Evolutionary conservation across 2,888 invertebrate species (phyloP).

Genomic region (Euzetes globulus): DNA sequence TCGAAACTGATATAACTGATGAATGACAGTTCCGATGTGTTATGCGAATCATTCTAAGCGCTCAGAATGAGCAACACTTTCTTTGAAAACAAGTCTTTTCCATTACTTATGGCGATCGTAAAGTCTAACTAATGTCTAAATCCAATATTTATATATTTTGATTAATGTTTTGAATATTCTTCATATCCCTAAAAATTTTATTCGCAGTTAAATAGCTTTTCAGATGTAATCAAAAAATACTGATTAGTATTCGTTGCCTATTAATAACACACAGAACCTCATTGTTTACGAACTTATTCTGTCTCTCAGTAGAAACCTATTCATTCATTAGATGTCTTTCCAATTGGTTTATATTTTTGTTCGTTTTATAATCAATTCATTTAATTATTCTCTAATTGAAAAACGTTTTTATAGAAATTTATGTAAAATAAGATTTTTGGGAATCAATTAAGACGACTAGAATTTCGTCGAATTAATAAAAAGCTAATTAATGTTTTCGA

Average conservation of each 20-base stretch:
- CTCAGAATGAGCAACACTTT: background rate
- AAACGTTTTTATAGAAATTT: too few relatives aligned
- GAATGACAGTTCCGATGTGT: background rate
- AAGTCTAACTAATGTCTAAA: background rate
- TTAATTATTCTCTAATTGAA: too few relatives aligned
- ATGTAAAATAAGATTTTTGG: background rate
- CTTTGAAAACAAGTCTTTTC: background rate
- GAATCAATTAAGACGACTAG: background rate
- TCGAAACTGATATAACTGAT: background rate
- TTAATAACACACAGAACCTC: too few relatives aligned
- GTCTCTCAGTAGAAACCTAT: too few relatives aligned
- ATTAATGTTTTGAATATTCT: background rate
- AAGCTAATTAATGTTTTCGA: background rate
- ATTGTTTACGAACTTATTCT: too few relatives aligned
- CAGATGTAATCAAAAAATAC: background rate
- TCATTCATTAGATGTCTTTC: too few relatives aligned
- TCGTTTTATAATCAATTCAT: too few relatives aligned
- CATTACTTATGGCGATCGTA: slow-evolving; percentile 1
- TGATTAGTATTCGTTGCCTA: too few relatives aligned
- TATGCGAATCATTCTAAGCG: background rate
- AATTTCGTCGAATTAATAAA: background rate
- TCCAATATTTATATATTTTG: background rate
- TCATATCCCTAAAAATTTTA: background rate
- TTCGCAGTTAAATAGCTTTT: background rate
- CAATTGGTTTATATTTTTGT: too few relatives aligned